Base-by-base conservation (phyloP, 2,113 vertebrate species). In the Grammomys dolichurus region DNA sequence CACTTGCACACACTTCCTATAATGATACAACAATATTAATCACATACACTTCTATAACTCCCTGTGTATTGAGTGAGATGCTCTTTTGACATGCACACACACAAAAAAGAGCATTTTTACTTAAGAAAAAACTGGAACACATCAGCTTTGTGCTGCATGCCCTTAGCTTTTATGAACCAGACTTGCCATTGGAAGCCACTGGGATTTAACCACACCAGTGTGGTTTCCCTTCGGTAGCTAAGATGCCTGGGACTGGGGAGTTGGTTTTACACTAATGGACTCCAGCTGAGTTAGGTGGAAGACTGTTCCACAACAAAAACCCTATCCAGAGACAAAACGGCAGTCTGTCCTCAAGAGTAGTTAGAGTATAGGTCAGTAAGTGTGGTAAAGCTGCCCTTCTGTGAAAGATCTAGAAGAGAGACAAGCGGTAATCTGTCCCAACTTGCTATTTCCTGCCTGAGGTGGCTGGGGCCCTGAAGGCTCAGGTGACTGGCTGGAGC, bases 51-150 rank as follows among this genome's bases (percentile, higher is more conserved):
- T 87, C 77, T 70, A 22, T 36, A 54, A 73, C 24, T 90, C 51
- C n/a, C 73, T 46, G 1, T 51, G 31, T 10, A 40, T 48, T 85
- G 58, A n/a, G 36, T 48, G 70, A 33, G 20, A 36, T 24, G 24
- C 14, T 87, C n/a, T 95, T 81, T 87, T 77, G 60, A 88, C 88
- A 77, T 58, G 51, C 60, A 76, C 43, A 73, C 48, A 36, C 8
- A 24, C 60, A 67, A 81, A 73, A 33, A 75, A 54, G 36, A 89
- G 2, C 9, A n/a, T 58, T 48, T 72, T 84, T 85, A 40, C 36
- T 85, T 46, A 63, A 3, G 24, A 84, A 67, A 24, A 78, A 87
- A 3, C 8, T 1, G 43, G 26, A n/a, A 17, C 48, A 46, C 63
- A 19, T 40, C 26, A 72, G 56, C 54, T 65, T 76, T 63, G 65